Evolutionary conservation across 2,888 invertebrate species (phyloP).

Genomic region (Andrena praecox): DNA sequence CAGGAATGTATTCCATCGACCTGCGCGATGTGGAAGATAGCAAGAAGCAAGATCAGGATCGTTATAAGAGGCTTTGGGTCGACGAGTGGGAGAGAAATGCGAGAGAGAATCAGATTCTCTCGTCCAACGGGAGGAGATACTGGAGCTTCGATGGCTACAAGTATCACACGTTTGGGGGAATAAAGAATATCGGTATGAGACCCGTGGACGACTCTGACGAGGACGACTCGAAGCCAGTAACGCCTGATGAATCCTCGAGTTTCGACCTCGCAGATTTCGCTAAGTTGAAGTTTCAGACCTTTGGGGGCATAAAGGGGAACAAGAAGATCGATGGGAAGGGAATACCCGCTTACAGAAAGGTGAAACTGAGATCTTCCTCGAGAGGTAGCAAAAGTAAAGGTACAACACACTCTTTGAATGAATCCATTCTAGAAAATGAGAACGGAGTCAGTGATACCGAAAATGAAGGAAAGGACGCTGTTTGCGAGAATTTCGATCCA

Average conservation of each 20-base stretch:
- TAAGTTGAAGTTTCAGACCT: constrained; percentile 75
- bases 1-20: constrained; percentile 76
- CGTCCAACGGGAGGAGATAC: constrained; percentile 69
- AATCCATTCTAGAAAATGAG: not conserved
- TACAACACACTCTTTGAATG: not conserved
- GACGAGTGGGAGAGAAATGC: constrained; percentile 22
- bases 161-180: constrained; percentile 79
- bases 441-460: not conserved
- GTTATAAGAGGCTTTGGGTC: constrained; percentile 50
- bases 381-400: not conserved
- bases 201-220: constrained; percentile 49
- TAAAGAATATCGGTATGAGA: constrained; percentile 48
- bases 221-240: constrained; percentile 7
- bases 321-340: constrained; percentile 47
- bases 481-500: not conserved
- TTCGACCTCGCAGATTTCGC: constrained; percentile 60
- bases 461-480: not conserved
- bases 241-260: not conserved
- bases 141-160: constrained; percentile 69
- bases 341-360: constrained; percentile 49
- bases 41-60: constrained; percentile 30
- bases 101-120: constrained; percentile 59
- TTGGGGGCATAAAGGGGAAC: constrained; percentile 76
- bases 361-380: constrained; percentile 40
- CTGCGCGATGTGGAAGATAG: constrained; percentile 55